A percentile compares a stretch with the other conserved stretches of the same genome.
phyloP scores from a whole-genome alignment of 2,888 invertebrate species.

The Rhimphoctona megacephalus region DNA sequence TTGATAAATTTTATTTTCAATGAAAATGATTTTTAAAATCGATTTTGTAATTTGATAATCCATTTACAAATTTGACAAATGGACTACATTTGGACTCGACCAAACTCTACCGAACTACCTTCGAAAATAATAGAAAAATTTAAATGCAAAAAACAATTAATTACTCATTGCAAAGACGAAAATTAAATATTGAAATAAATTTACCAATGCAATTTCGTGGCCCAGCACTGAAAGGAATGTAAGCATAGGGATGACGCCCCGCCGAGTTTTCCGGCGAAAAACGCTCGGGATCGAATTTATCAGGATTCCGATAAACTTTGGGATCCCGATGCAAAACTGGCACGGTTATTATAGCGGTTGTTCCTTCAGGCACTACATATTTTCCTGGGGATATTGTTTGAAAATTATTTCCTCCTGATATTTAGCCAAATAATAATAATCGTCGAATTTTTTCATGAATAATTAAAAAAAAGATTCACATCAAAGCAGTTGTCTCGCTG shows the following conservation, averaged over 20 bases:
- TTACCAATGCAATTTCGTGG: constrained; percentile 82
- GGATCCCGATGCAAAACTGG: constrained; percentile 84
- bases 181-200: constrained; percentile 5
- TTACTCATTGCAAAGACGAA: background rate
- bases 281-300: constrained; percentile 85
- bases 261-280: constrained; percentile 84
- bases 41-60: too few species aligned
- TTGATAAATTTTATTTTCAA: too few species aligned
- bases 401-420: background rate
- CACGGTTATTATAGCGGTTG: constrained; percentile 80
- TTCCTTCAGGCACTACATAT: constrained; percentile 81
- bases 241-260: constrained; percentile 84
- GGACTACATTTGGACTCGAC: too few species aligned
- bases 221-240: constrained; percentile 83
- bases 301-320: constrained; percentile 85
- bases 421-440: background rate
- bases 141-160: background rate
- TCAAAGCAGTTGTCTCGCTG: background rate
- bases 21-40: too few species aligned
- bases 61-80: too few species aligned
- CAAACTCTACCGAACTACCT: too few species aligned
- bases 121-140: background rate
- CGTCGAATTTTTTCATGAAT: background rate
- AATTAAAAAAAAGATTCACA: background rate
- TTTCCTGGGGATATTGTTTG: constrained; percentile 73